Base-by-base conservation (phyloP, 2,113 vertebrate genomes). In the Electrona antarctica region DNA sequence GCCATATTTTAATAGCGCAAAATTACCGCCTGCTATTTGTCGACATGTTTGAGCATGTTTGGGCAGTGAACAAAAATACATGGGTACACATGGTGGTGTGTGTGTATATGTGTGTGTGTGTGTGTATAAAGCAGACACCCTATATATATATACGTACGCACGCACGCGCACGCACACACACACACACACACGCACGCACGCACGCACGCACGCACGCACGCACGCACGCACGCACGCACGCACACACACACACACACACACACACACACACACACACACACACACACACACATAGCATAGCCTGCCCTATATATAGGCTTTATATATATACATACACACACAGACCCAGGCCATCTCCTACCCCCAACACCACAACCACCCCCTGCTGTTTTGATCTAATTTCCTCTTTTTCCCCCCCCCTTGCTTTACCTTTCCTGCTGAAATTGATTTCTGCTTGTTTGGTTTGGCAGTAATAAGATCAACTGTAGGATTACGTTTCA, bases 401-500 rank as follows among this genome's bases (percentile, higher is more conserved):
- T 93, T 93, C 87, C 90, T 87, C 81, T 63, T 73, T 59, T 54
- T 81, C 80, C 46, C 14, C 84, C 79, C 82, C 72, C 60, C 85
- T 92, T 91, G 88, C 86, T 84, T 92, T 90, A 85, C 87, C 87
- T 89, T 92, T 91, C 88, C 90, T 88, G 88, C 87, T 93, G 89
- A 94, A 94, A 93, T 94, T 95, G 94, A 95, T 97, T 96, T 95
- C 92, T 94, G 92, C 94, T 91, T 93, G 93, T 96, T 97, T 96
- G 89, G 90, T 93, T 96, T 96, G 95, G 95, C 93, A 93, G 95
- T 95, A 95, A 92, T 91, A 93, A 95, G 94, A 94, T 95, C 94
- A 95, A 93, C 94, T 93, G 93, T 94, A 93, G 94, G 95, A 97
- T 97, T 96, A 94, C 90, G 91, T 97, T 97, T 96, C 95, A 96